Evolutionary conservation across 2,888 invertebrate genomes (phyloP).

Genomic region (Drosophila yooni): DNA sequence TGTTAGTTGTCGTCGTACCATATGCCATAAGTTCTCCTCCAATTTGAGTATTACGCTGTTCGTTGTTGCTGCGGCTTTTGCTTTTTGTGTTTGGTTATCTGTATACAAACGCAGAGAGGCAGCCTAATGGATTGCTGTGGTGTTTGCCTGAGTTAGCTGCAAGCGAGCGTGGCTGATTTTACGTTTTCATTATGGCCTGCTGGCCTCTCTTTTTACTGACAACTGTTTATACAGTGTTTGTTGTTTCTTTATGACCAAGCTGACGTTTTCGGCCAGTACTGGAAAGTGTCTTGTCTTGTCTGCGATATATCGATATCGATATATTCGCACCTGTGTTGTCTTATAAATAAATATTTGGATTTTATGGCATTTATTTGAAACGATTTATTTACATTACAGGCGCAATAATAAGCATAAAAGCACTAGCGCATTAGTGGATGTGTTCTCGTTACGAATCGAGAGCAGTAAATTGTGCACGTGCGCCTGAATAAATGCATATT

Average conservation of each 20-base stretch:
- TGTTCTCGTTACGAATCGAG: conserved; percentile 2
- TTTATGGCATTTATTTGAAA: conserved; percentile 31
- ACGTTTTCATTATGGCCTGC: conserved; percentile 27
- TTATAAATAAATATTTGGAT: not conserved
- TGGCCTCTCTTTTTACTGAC: conserved; percentile 45
- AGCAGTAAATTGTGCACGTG: conserved; percentile 20
- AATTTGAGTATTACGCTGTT: conserved; percentile 25
- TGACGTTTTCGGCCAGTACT: conserved; percentile 44
- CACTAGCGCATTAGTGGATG: conserved; percentile 5
- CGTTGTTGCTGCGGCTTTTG: conserved; percentile 6
- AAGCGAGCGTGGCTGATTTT: conserved; percentile 22
- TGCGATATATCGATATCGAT: conserved; percentile 38
- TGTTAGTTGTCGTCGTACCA: conserved; percentile 44
- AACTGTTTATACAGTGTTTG: conserved; percentile 69
- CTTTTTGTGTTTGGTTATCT: conserved; percentile 35
- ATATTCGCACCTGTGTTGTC: not conserved
- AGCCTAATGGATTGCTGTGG: conserved; percentile 30
- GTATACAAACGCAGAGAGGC: not conserved
- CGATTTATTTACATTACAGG: conserved; percentile 33
- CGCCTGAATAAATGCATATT: conserved; percentile 58
- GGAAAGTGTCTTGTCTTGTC: conserved; percentile 20
- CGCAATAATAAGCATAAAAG: conserved; percentile 8
- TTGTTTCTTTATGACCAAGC: conserved; percentile 38
- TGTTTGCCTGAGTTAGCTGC: conserved; percentile 37
- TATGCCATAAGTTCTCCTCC: conserved; percentile 38